These are phyloP conservation scores for Otolemur garnettii DNA, from an alignment of 2,113 vertebrate genomes.

Conservation along the genomic window DNA sequence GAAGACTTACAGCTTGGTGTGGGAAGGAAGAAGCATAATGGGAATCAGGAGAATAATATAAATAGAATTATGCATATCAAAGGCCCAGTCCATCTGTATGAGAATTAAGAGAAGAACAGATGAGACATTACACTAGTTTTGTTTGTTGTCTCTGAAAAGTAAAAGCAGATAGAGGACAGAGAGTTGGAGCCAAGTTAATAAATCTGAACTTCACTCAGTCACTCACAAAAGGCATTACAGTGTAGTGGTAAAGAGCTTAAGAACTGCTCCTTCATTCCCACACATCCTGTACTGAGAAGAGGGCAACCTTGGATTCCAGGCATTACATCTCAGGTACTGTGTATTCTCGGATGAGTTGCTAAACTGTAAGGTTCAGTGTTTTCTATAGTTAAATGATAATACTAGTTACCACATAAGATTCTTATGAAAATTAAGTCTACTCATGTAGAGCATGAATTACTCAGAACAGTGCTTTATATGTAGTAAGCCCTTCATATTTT, in stretches of 20 bases:
- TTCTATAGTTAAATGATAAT: not conserved
- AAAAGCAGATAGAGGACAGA: not conserved
- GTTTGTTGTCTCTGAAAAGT: slow-evolving; percentile 19
- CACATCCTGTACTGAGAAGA: too few relatives aligned
- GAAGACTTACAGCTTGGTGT: not conserved
- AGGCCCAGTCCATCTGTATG: not conserved
- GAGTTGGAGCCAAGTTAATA: not conserved
- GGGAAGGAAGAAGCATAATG: not conserved
- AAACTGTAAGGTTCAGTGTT: not conserved
- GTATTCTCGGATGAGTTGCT: not conserved
- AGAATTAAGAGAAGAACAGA: not conserved
- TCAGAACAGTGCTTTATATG: not conserved
- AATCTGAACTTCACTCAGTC: not conserved
- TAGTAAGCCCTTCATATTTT: not conserved
- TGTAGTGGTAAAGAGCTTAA: not conserved
- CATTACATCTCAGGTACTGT: not conserved
- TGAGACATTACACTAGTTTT: not conserved
- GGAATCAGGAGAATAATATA: not conserved
- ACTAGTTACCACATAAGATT: not conserved
- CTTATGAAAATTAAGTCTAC: not conserved
- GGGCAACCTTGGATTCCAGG: not conserved
- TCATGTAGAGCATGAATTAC: not conserved
- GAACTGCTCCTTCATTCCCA: not conserved
- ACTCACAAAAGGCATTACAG: not conserved
- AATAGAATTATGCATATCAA: not conserved